Evolutionary conservation across 2,113 vertebrate species (phyloP).

Genomic region (Falco punctatus): DNA sequence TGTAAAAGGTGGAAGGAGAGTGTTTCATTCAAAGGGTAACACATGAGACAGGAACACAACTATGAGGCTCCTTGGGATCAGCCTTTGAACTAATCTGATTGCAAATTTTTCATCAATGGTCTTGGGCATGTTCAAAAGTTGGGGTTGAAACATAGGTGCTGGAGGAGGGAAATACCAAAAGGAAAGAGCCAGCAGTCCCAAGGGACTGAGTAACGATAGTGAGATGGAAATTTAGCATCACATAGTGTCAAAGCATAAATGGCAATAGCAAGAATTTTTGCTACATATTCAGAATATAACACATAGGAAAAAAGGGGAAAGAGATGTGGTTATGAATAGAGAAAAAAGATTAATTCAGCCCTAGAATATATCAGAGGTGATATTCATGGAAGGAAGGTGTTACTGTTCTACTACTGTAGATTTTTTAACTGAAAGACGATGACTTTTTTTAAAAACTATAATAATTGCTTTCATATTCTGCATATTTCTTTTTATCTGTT

Average conservation of each 20-base stretch:
- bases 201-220: background rate
- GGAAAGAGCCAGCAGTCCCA: background rate
- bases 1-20: background rate
- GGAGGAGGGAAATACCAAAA: background rate
- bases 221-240: background rate
- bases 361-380: background rate
- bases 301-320: background rate
- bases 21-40: background rate
- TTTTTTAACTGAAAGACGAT: background rate
- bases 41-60: background rate
- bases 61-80: background rate
- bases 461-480: background rate
- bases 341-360: background rate
- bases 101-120: background rate
- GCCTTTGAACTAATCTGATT: background rate
- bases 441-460: background rate
- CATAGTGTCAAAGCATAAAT: background rate
- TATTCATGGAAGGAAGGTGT: background rate
- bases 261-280: background rate
- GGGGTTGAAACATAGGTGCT: background rate
- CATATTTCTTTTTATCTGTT: background rate
- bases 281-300: background rate
- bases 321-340: background rate
- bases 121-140: background rate
- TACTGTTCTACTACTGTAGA: background rate